Base-by-base conservation (phyloP, 2,113 vertebrate species). In the Zingel zingel region DNA sequence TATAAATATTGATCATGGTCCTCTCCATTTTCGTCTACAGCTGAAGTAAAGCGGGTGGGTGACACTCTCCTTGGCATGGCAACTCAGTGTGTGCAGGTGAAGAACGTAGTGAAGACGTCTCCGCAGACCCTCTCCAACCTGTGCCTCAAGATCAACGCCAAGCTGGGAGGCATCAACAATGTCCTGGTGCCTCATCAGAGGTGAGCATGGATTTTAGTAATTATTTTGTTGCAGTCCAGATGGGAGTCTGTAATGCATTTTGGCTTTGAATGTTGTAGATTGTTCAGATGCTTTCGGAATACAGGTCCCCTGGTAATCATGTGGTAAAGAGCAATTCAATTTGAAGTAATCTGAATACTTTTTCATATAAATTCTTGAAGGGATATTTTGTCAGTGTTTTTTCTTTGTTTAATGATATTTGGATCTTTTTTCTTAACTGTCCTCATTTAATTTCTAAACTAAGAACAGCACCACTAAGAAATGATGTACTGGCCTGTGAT, bases 131-230 rank as follows among this genome's bases (percentile, higher is more conserved):
- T 99, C 62, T 99, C 98, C 81, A 99, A 99, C 92, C 96, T 99
- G 90, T 99, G 98, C 93, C 96, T 99, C 94, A 99, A 99, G 95
- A 99, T 99, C 93, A 99, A 99, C 3, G 98, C 98, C 86, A 99
- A 99, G 93, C 97, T 99, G 0, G 98, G 98, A 51, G 98, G 98
- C 87, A 99, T 99, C 94, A 99, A 99, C 95, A 99, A 99, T 3
- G 98, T 99, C 69, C 96, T 99, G 72, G 98, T 99, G 66, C 98
- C 98, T 86, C 98, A 99, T 94, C 98, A 99, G 94, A 98, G 98
- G 98, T 99, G 61, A 59, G 88, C 15, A 7, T 1, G 19, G 39
- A 57, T 50, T 67, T 19, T 7, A 19, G 13, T 56, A 1, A 15
- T 50, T 30, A 59, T 6, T 21, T 30, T 0, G 0, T 33, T 51